Conservation (phyloP, 2,113 vertebrate genomes). For the Eulemur macaco region DNA sequence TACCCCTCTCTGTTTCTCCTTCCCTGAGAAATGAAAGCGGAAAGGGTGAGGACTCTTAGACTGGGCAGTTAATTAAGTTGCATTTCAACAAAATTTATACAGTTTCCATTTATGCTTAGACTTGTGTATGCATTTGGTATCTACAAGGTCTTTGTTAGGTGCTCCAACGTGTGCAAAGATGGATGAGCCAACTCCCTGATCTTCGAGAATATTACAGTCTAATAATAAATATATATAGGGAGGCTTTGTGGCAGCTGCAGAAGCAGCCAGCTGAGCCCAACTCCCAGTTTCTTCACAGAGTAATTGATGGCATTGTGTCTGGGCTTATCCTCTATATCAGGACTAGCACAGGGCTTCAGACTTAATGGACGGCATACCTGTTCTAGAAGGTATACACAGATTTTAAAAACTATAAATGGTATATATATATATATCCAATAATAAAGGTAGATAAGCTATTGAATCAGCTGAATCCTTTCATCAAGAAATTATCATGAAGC, state of each 20-base stretch:
- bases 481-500: neutral
- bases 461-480: neutral
- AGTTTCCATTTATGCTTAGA: neutral
- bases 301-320: constrained; percentile 88
- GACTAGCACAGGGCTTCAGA: constrained; percentile 86
- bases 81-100: neutral
- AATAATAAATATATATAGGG: neutral
- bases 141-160: neutral
- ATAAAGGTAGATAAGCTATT: constrained; percentile 80
- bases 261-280: neutral
- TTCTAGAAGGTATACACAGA: constrained; percentile 75
- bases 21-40: neutral
- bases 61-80: neutral
- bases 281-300: constrained; percentile 86
- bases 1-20: neutral
- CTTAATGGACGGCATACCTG: constrained; percentile 85
- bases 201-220: neutral
- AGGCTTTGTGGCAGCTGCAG: neutral
- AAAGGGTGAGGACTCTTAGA: neutral
- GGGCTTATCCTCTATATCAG: constrained; percentile 76
- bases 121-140: neutral
- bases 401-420: constrained; percentile 83
- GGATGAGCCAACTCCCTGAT: neutral
- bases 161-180: neutral
- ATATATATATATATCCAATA: constrained; percentile 72